Evolutionary conservation across 2,113 vertebrate genomes (phyloP).

Genomic region (Atrichornis clamosus): DNA sequence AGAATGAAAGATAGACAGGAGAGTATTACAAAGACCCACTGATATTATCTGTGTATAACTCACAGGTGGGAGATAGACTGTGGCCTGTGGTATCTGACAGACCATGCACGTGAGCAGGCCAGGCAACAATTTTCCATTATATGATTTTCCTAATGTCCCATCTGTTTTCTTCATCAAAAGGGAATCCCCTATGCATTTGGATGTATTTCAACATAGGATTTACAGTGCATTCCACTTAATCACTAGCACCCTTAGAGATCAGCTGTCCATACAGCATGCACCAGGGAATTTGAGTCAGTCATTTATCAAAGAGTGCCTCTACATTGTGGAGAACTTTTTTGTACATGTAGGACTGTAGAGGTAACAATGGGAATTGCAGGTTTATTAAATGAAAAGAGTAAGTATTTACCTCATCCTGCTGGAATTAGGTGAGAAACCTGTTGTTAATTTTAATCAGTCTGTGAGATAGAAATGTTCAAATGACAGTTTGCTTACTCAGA

Average conservation of each 20-base stretch:
- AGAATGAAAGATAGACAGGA: background rate
- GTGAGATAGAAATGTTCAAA: background rate
- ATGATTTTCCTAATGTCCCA: background rate
- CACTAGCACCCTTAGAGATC: background rate
- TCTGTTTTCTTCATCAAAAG: background rate
- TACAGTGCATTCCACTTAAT: background rate
- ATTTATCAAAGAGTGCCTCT: background rate
- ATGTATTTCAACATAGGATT: background rate
- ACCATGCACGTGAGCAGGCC: background rate
- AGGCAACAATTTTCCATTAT: background rate
- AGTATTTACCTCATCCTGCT: background rate
- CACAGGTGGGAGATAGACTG: background rate
- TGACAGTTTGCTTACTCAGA: background rate
- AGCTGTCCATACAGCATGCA: background rate
- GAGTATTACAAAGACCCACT: background rate
- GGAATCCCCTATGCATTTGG: background rate
- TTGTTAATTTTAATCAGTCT: background rate
- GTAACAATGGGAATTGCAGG: background rate
- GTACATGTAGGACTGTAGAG: background rate
- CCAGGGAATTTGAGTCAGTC: background rate
- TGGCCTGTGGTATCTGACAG: background rate
- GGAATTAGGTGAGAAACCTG: constrained; percentile 8
- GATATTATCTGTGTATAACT: background rate
- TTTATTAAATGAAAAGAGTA: background rate
- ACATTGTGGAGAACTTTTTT: background rate